phyloP scores from a whole-genome alignment of 2,888 invertebrate genomes.

The Lamellibrachia satsuma region DNA sequence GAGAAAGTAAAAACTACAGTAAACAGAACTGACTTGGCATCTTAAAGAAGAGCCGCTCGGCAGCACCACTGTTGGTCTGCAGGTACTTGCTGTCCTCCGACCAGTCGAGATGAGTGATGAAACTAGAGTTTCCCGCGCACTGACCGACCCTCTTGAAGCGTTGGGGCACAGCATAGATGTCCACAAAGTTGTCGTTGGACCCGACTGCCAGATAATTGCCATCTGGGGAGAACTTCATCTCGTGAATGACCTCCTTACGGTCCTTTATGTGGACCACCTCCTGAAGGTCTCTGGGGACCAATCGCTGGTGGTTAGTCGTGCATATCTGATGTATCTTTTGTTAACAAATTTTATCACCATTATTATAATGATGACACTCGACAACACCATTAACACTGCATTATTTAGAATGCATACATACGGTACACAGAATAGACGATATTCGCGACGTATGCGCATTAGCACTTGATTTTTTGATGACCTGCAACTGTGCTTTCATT shows the following conservation, averaged over 20 bases:
- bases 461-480: too few relatives aligned
- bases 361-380: too few relatives aligned
- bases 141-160: slow-evolving; percentile 60
- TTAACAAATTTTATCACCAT: too few relatives aligned
- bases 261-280: slow-evolving; percentile 62
- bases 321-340: not conserved
- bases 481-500: too few relatives aligned
- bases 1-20: not conserved
- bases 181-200: slow-evolving; percentile 67
- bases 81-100: slow-evolving; percentile 64
- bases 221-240: slow-evolving; percentile 67
- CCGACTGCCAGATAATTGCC: slow-evolving; percentile 65
- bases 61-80: slow-evolving; percentile 66
- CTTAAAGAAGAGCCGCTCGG: slow-evolving; percentile 63
- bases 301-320: not conserved
- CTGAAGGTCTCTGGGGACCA: slow-evolving; percentile 58
- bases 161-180: slow-evolving; percentile 63
- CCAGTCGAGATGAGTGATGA: slow-evolving; percentile 68
- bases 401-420: too few relatives aligned
- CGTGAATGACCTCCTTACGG: slow-evolving; percentile 65
- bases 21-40: slow-evolving; percentile 56
- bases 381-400: too few relatives aligned
- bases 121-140: slow-evolving; percentile 65
- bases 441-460: too few relatives aligned
- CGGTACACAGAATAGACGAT: too few relatives aligned